phyloP scores from a whole-genome alignment of 1,140 invertebrate genomes.

The Dendroctonus ponderosae region DNA sequence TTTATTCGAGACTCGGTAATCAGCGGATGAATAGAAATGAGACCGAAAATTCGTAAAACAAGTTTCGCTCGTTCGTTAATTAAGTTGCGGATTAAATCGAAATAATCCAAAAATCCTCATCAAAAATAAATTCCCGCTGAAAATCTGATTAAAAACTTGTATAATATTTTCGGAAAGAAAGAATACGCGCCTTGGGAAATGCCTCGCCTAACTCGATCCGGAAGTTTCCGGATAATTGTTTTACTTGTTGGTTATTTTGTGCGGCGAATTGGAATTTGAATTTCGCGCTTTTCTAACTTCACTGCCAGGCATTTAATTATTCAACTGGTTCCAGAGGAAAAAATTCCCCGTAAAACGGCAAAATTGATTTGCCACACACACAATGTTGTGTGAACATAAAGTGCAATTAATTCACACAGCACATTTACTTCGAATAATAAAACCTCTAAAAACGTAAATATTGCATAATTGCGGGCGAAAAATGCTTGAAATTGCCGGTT shows the following conservation, averaged over 20 bases:
- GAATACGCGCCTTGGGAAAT: slow-evolving; percentile 24
- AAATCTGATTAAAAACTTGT: slow-evolving; percentile 35
- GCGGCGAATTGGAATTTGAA: not conserved
- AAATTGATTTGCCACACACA: too few species aligned
- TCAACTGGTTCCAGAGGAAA: too few species aligned
- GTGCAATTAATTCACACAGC: too few species aligned
- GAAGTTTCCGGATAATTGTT: slow-evolving; percentile 25
- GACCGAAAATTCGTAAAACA: slow-evolving; percentile 43
- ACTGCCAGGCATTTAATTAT: too few species aligned
- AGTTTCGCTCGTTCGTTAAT: slow-evolving; percentile 36
- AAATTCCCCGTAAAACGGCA: too few species aligned
- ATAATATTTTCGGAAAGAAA: slow-evolving; percentile 18
- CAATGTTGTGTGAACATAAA: too few species aligned
- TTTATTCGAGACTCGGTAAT: slow-evolving; percentile 42
- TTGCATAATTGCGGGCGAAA: not conserved
- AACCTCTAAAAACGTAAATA: not conserved
- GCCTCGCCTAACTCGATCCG: slow-evolving; percentile 22
- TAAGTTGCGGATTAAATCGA: slow-evolving; percentile 43
- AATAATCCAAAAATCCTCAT: slow-evolving; percentile 45
- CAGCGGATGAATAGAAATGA: slow-evolving; percentile 41
- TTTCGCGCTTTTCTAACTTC: too few species aligned
- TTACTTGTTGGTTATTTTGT: slow-evolving; percentile 25
- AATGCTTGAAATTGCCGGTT: not conserved
- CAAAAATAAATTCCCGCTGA: slow-evolving; percentile 37
- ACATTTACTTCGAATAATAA: not conserved